Conservation (phyloP, 2,113 vertebrate genomes). For the Xiphophorus maculatus region DNA sequence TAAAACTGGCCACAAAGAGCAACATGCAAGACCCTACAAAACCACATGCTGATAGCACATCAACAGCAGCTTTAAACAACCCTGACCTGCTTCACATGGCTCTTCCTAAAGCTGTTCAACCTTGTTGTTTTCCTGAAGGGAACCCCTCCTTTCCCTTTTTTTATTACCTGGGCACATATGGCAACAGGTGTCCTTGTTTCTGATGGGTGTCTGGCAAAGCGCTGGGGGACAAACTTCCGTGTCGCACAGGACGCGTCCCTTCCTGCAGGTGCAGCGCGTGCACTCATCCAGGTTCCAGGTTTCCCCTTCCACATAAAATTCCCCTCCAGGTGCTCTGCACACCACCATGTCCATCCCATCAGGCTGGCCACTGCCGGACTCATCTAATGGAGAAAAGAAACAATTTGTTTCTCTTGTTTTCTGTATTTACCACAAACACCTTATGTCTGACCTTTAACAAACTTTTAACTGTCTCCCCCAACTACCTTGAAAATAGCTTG, state of each 20-base stretch:
- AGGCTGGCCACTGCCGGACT: conserved; percentile 81
- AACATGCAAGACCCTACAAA: conserved; percentile 51
- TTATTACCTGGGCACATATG: conserved; percentile 79
- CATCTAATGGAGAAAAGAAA: conserved; percentile 69
- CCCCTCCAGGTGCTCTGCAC: conserved; percentile 81
- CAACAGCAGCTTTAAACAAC: conserved; percentile 30
- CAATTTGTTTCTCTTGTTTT: neutral
- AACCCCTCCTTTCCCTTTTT: neutral
- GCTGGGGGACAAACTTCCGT: conserved; percentile 82
- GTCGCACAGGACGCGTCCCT: conserved; percentile 83
- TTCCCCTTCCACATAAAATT: conserved; percentile 84
- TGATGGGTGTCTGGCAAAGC: conserved; percentile 78
- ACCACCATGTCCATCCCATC: conserved; percentile 82
- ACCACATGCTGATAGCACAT: conserved; percentile 66
- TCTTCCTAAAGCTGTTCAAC: neutral
- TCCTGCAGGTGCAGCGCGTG: conserved; percentile 82
- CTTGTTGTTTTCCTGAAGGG: conserved; percentile 6
- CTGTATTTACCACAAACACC: neutral
- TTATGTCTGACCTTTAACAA: neutral
- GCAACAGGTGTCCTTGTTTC: conserved; percentile 81
- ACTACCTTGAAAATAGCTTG: too few relatives aligned
- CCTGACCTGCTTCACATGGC: neutral
- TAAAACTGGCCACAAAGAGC: conserved; percentile 61
- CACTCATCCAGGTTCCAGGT: conserved; percentile 86
- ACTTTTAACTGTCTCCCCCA: neutral